These are phyloP conservation scores for Oncorhynchus masou DNA, from an alignment of 2,113 vertebrate genomes.

Conservation along the genomic window DNA sequence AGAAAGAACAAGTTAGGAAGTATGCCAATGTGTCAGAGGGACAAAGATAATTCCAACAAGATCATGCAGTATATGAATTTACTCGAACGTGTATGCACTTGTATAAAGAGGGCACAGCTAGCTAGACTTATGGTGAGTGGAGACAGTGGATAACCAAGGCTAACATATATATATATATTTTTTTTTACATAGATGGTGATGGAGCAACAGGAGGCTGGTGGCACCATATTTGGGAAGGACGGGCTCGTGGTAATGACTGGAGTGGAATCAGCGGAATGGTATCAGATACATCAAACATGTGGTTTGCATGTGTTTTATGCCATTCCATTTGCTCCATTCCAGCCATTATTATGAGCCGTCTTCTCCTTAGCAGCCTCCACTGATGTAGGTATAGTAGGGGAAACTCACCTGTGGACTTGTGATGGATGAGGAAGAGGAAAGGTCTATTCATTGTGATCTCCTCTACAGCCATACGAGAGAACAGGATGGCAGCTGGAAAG, in stretches of 20 bases:
- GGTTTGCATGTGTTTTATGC: no score
- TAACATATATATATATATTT: not conserved
- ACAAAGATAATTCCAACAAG: not conserved
- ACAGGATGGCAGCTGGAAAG: conserved; percentile 73
- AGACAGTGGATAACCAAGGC: not conserved
- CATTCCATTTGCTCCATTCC: no score
- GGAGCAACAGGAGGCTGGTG: no score
- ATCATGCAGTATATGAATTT: not conserved
- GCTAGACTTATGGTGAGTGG: no score
- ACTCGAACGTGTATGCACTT: not conserved
- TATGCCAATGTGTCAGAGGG: not conserved
- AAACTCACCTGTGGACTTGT: conserved; percentile 81
- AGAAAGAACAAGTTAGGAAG: not conserved
- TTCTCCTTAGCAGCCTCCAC: no score
- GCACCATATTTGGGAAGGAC: no score
- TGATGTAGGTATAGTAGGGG: not conserved
- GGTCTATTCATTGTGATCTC: conserved; percentile 81
- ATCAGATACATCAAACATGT: no score
- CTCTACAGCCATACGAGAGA: conserved; percentile 80
- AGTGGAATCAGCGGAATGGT: no score
- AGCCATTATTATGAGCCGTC: no score
- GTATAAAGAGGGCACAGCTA: not conserved
- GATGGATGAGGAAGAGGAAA: conserved; percentile 84
- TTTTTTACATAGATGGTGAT: no score
- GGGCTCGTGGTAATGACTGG: no score